Evolutionary conservation across 2,797 vertebrate genomes (phyloP), one percentile per base, ranked within the genome.

Genomic region (Falco peregrinus): DNA sequence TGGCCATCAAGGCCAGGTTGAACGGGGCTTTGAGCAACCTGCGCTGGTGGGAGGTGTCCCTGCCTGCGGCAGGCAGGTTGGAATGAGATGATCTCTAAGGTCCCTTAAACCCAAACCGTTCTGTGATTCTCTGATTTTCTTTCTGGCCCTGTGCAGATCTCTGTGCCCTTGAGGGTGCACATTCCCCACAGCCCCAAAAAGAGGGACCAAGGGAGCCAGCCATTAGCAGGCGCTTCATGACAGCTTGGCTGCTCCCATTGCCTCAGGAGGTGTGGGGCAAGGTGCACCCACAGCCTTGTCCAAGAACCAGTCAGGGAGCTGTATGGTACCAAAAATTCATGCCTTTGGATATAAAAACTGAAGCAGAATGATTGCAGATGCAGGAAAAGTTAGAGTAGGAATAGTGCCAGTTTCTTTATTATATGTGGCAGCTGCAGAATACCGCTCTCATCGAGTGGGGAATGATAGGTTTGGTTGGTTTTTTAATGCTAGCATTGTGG

Each of bases 381-480:
- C 19, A 47, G 78, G 61, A 22, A 26, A 68, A 63, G n/a, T 10
- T 39, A 18, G 48, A 47, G 56, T 24, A 70, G 39, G 50, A 69
- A 10, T 5, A 37, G 33, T 45, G 24, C 9, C n/a, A 6, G 17
- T 37, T 12, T 28, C 57, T 48, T 18, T 9, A 5, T 31, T 31
- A 2, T 7, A 6, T 4, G 28, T 26, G 33, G n/a, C 63, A 90
- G 71, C 59, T 82, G 71, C 50, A 51, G 48, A 69, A 9, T 11
- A 61, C 28, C 3, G 8, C 29, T 21, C 21, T 26, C 0, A 1
- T 51, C 1, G 1, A 77, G 77, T 57, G 65, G 54, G 71, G 37
- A 45, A 16, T 8, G 41, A 25, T 29, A 48, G 71, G 3, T 22
- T 43, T 45, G 53, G 9, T 6, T 76, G 69, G 9, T 15, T 28